These are phyloP conservation scores for Heliconius eleuchia DNA, from an alignment of 1,140 invertebrate species.

Conservation along the genomic window DNA sequence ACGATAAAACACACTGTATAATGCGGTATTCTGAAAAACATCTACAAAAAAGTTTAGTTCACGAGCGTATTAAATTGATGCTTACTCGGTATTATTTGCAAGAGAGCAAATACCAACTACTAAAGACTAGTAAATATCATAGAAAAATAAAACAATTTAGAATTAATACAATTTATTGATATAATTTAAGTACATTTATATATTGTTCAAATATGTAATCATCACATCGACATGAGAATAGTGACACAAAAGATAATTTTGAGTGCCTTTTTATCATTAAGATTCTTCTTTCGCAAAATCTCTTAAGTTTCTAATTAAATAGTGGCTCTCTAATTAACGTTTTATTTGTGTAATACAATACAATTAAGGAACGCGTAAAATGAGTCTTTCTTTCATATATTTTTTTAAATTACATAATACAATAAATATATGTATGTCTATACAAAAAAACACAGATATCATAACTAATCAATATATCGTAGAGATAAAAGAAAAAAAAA, in stretches of 20 bases:
- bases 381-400: slow-evolving; percentile 44
- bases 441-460: slow-evolving; percentile 17
- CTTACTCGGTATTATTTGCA: background rate
- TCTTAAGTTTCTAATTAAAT: slow-evolving; percentile 41
- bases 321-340: slow-evolving; percentile 36
- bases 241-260: slow-evolving; percentile 36
- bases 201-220: slow-evolving; percentile 46
- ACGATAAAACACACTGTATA: too few relatives aligned
- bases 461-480: background rate
- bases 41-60: too few relatives aligned
- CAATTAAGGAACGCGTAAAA: slow-evolving; percentile 48
- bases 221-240: slow-evolving; percentile 46
- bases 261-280: slow-evolving; percentile 28
- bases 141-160: slow-evolving; percentile 24
- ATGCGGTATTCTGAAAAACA: too few relatives aligned
- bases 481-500: background rate
- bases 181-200: slow-evolving; percentile 48
- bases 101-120: background rate
- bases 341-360: slow-evolving; percentile 43
- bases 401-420: slow-evolving; percentile 26
- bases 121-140: background rate
- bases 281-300: slow-evolving; percentile 26
- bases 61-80: background rate
- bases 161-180: slow-evolving; percentile 46
- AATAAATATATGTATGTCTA: slow-evolving; percentile 20